These are phyloP conservation scores for Nothoprocta pentlandii DNA, from an alignment of 2,113 vertebrate species.

Conservation along the genomic window DNA sequence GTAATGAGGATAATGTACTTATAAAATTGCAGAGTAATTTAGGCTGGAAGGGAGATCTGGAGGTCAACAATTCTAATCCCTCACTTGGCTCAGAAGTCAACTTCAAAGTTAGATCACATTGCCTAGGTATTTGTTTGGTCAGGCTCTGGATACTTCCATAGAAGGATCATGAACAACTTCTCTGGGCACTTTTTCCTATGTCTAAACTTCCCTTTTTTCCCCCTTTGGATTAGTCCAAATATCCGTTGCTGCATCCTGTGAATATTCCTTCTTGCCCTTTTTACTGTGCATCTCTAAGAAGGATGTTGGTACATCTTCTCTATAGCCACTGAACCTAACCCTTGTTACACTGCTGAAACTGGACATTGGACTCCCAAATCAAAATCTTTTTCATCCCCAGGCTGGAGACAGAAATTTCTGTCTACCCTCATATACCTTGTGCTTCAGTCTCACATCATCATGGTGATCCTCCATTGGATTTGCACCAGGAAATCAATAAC, in stretches of 20 bases:
- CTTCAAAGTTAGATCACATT: background rate
- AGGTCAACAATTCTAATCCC: background rate
- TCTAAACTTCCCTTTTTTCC: background rate
- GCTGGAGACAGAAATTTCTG: background rate
- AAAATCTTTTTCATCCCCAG: background rate
- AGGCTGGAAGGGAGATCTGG: background rate
- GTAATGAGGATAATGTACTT: background rate
- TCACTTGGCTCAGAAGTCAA: fast-evolving
- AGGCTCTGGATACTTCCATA: background rate
- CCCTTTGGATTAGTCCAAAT: background rate
- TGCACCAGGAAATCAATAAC: background rate
- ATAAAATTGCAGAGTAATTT: background rate
- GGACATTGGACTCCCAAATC: background rate
- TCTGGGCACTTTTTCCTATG: background rate
- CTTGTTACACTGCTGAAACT: background rate
- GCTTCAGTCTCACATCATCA: background rate
- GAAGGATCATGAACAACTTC: background rate
- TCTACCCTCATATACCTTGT: background rate
- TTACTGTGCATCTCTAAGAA: background rate
- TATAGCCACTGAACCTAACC: background rate
- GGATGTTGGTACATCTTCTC: background rate
- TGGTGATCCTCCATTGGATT: background rate
- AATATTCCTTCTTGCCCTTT: background rate
- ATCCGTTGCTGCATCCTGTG: background rate
- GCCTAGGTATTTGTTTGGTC: background rate